Conservation (phyloP, 2,113 vertebrate species). For the Odocoileus virginianus region DNA sequence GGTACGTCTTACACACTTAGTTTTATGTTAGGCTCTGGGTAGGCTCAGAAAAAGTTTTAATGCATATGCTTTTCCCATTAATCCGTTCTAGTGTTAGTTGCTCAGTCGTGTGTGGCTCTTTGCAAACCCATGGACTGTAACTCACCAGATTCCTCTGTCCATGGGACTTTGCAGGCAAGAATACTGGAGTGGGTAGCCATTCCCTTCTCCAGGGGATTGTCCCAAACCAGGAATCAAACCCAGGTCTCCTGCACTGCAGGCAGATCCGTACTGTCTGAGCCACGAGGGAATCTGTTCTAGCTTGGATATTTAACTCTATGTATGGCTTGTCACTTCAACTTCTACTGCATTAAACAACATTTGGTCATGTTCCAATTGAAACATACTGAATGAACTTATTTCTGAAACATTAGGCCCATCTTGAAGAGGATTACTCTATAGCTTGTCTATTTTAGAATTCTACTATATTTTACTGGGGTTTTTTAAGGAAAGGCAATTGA, state of each 20-base stretch:
- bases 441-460: slow-evolving; percentile 25
- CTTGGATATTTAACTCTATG: background rate
- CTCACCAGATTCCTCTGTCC: background rate
- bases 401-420: background rate
- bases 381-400: background rate
- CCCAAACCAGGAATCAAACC: background rate
- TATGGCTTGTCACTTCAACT: background rate
- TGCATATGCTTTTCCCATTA: background rate
- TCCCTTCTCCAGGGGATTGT: background rate
- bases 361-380: background rate
- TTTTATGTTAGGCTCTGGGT: background rate
- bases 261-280: background rate
- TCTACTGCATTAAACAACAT: background rate
- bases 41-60: background rate
- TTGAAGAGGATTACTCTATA: background rate
- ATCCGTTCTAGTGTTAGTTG: background rate
- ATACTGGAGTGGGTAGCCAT: background rate
- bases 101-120: background rate
- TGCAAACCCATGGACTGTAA: background rate
- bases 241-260: background rate
- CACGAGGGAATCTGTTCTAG: background rate
- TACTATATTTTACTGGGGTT: background rate
- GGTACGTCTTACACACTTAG: background rate
- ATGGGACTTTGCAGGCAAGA: background rate
- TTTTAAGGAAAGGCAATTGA: background rate